A percentile compares a stretch with the other conserved stretches of the same genome.
phyloP scores from a whole-genome alignment of 2,797 vertebrate species.

The Cephalopachus bancanus region DNA sequence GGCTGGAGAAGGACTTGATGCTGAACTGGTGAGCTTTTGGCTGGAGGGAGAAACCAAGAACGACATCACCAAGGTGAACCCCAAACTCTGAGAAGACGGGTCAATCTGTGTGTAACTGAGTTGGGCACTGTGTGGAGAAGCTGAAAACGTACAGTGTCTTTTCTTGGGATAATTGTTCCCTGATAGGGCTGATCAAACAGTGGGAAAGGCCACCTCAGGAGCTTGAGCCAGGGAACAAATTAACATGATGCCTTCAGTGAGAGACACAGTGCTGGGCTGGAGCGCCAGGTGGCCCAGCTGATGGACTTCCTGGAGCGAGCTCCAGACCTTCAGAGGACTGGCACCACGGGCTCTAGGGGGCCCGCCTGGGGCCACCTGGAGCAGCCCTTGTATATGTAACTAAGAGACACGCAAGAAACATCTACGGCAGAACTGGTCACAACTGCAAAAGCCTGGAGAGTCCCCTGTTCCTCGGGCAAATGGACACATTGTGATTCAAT shows the following conservation, averaged over 20 bases:
- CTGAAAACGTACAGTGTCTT: fast-evolving
- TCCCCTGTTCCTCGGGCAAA: not conserved
- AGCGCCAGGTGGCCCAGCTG: fast-evolving
- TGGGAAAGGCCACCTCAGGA: fast-evolving
- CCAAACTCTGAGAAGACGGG: not conserved
- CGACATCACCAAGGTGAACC: not conserved
- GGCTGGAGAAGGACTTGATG: slow-evolving; percentile 97
- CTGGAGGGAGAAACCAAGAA: slow-evolving; percentile 87
- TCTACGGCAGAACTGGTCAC: not conserved
- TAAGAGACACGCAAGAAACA: not conserved
- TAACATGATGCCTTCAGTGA: fast-evolving
- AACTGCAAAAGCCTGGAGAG: not conserved
- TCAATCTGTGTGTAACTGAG: not conserved
- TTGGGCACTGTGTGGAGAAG: fast-evolving
- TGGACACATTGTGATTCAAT: fast-evolving
- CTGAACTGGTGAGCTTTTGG: slow-evolving; percentile 98
- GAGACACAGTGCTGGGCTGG: fast-evolving
- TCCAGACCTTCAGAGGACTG: not conserved
- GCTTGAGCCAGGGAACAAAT: fast-evolving
- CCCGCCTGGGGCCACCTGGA: not conserved
- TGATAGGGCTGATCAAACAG: fast-evolving
- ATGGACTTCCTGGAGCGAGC: fast-evolving
- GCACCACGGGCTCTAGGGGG: not conserved
- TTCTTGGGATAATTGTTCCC: fast-evolving
- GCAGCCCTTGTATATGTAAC: not conserved